Conservation (phyloP, 1,140 invertebrate genomes). For the Chironomus striatipennis region DNA sequence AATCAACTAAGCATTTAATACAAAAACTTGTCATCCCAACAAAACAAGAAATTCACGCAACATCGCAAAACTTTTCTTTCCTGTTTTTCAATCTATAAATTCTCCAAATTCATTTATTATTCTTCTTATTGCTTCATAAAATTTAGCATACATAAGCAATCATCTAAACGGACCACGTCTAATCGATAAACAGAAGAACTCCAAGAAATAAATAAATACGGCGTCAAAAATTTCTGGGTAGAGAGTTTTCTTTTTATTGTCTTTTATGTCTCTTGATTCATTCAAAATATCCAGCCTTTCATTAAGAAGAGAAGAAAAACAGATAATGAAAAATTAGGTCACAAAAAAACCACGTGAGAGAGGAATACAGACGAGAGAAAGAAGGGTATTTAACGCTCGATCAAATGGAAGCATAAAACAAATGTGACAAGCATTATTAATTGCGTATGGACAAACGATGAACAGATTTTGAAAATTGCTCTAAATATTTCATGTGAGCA, state of each 20-base stretch:
- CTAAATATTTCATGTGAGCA: background rate
- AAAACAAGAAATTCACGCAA: too few species aligned
- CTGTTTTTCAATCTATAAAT: too few species aligned
- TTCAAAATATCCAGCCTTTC: background rate
- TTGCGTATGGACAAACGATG: background rate
- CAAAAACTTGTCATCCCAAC: too few species aligned
- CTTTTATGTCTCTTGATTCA: background rate
- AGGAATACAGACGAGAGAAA: background rate
- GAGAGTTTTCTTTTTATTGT: background rate
- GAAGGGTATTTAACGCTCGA: background rate
- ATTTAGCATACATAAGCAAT: background rate
- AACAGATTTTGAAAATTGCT: constrained; percentile 14
- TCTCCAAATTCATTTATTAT: too few species aligned
- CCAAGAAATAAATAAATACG: background rate
- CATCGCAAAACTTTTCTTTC: too few species aligned
- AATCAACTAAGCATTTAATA: too few species aligned
- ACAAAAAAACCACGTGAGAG: background rate
- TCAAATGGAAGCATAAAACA: background rate
- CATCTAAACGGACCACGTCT: background rate
- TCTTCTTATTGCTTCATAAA: too few species aligned
- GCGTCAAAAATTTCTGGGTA: too few species aligned
- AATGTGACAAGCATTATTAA: constrained; percentile 23
- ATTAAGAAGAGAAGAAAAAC: background rate
- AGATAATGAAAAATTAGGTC: background rate
- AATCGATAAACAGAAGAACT: background rate